Evolutionary conservation across 2,797 vertebrate species (phyloP).

Genomic region (Aselliscus stoliczkanus): DNA sequence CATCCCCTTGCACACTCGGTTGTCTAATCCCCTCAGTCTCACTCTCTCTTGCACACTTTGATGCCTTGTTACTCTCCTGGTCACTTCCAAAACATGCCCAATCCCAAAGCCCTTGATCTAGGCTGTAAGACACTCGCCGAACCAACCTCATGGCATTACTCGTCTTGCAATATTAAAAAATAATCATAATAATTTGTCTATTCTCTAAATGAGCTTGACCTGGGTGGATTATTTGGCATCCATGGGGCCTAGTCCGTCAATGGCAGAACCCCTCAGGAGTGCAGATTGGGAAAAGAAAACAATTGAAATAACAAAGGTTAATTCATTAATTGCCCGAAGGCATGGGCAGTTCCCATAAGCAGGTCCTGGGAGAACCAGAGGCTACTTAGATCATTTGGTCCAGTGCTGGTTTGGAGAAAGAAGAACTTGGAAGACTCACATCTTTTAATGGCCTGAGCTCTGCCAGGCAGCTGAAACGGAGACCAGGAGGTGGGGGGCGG

Average conservation of each 20-base stretch:
- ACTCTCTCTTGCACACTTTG: background rate
- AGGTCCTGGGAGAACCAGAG: rapidly evolving
- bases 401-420: rapidly evolving
- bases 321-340: background rate
- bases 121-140: rapidly evolving
- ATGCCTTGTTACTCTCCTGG: background rate
- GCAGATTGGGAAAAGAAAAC: background rate
- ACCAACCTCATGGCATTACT: rapidly evolving
- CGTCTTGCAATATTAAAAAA: rapidly evolving
- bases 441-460: background rate
- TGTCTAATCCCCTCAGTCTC: rapidly evolving
- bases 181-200: background rate
- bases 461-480: background rate
- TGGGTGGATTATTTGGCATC: background rate
- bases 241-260: background rate
- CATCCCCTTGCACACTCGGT: rapidly evolving
- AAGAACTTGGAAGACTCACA: rapidly evolving
- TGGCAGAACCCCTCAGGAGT: rapidly evolving
- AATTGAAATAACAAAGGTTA: background rate
- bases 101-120: rapidly evolving
- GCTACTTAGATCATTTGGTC: background rate
- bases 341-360: rapidly evolving
- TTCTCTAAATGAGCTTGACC: background rate
- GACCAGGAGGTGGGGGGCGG: no score
- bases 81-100: background rate